Conservation (phyloP, 2,797 vertebrate genomes). For the Bryconaethiops microstoma region DNA sequence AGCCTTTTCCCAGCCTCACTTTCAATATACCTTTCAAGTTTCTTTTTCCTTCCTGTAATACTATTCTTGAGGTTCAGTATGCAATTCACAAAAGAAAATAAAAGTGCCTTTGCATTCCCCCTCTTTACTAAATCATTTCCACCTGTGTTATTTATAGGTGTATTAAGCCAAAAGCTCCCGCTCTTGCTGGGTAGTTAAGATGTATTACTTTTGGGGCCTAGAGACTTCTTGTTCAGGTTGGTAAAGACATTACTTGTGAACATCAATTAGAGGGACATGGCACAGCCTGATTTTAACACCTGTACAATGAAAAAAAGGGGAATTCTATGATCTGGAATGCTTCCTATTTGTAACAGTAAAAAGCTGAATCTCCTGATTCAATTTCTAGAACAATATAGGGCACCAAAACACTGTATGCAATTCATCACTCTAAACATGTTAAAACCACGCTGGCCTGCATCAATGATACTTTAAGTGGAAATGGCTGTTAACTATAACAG, state of each 20-base stretch:
- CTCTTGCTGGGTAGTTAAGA: slow-evolving; percentile 56
- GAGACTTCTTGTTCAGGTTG: slow-evolving; percentile 43
- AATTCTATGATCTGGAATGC: background rate
- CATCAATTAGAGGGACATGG: slow-evolving; percentile 55
- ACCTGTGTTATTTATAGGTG: slow-evolving; percentile 59
- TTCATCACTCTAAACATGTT: background rate
- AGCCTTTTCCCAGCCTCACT: slow-evolving; percentile 58
- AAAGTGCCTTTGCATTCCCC: slow-evolving; percentile 41
- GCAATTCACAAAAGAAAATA: slow-evolving; percentile 61
- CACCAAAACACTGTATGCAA: background rate
- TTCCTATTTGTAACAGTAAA: background rate
- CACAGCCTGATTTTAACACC: slow-evolving; percentile 17
- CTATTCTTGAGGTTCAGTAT: slow-evolving; percentile 56
- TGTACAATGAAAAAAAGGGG: background rate
- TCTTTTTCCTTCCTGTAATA: slow-evolving; percentile 42
- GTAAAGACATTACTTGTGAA: slow-evolving; percentile 56
- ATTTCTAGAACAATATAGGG: background rate
- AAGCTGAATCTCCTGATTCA: background rate
- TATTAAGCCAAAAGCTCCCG: slow-evolving; percentile 52
- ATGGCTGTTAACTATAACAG: background rate
- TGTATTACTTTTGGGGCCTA: slow-evolving; percentile 53
- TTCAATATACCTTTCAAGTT: slow-evolving; percentile 47
- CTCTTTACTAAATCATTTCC: slow-evolving; percentile 55
- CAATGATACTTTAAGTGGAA: background rate
- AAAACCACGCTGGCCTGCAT: no score